Conservation (phyloP, 2,888 invertebrate genomes). For the Agrochola lychnidis region DNA sequence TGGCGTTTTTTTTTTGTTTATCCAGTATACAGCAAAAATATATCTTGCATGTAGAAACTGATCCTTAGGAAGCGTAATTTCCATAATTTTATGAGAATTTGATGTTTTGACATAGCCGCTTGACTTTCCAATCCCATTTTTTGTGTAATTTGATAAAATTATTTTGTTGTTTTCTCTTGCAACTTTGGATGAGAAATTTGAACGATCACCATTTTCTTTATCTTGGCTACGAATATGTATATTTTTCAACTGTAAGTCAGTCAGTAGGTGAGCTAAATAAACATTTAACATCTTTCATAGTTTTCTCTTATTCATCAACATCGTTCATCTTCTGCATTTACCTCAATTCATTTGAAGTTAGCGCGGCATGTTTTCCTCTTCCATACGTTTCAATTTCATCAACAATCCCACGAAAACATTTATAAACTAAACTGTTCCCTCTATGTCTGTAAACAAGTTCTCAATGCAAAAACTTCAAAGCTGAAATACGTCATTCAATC, state of each 20-base stretch:
- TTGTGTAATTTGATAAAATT: constrained; percentile 1
- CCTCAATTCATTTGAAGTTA: too few species aligned
- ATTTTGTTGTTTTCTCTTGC: constrained; percentile 1
- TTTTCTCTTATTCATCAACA: not conserved
- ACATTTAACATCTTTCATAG: not conserved
- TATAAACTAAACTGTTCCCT: not conserved
- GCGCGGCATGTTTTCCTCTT: too few species aligned
- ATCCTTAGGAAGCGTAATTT: constrained; percentile 7
- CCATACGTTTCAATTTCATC: not conserved
- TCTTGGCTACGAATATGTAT: too few species aligned
- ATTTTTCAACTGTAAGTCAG: not conserved
- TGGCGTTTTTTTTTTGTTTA: not conserved
- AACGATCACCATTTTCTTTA: not conserved
- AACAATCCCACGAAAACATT: not conserved
- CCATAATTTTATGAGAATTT: constrained; percentile 19
- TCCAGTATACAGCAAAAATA: not conserved
- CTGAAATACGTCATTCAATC: constrained; percentile 65
- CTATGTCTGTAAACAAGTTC: constrained; percentile 24
- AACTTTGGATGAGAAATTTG: not conserved
- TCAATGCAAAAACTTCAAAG: constrained; percentile 52
- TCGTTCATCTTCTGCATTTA: not conserved
- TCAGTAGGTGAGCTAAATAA: not conserved
- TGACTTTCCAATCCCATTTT: not conserved
- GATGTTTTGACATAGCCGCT: not conserved
- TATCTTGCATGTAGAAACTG: not conserved